Evolutionary conservation across 2,113 vertebrate genomes (phyloP).

Genomic region (Micromys minutus): DNA sequence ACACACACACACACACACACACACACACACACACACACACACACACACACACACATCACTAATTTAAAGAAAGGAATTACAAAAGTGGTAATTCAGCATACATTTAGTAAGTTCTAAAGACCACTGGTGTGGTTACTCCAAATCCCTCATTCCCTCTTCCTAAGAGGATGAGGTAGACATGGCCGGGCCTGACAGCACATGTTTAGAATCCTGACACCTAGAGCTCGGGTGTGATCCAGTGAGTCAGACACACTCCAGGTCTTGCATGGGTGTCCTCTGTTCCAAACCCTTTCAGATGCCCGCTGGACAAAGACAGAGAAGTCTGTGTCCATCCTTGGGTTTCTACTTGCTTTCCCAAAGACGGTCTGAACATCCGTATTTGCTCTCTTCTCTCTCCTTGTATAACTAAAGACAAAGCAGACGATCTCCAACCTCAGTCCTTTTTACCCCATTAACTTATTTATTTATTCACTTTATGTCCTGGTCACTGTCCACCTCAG

Average conservation of each 20-base stretch:
- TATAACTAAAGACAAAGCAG: background rate
- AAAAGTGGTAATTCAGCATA: background rate
- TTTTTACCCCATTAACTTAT: background rate
- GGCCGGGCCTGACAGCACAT: rapidly evolving
- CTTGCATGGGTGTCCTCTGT: rapidly evolving
- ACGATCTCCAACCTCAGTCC: no score
- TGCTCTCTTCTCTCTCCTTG: background rate
- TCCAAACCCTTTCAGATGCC: background rate
- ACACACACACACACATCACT: background rate
- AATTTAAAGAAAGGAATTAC: background rate
- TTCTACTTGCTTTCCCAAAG: background rate
- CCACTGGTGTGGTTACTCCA: background rate
- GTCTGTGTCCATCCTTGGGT: rapidly evolving
- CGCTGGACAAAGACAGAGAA: background rate
- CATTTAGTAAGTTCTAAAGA: background rate
- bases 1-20: no score
- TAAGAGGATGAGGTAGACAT: background rate
- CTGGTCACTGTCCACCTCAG: background rate
- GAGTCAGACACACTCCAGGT: rapidly evolving
- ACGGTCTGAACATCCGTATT: rapidly evolving
- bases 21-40: rapidly evolving
- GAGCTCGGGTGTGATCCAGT: rapidly evolving
- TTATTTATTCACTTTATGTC: no score
- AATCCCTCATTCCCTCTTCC: background rate
- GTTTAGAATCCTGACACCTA: rapidly evolving